Evolutionary conservation across 1,140 invertebrate species (phyloP).

Genomic region (Coenobita brevimanus): DNA sequence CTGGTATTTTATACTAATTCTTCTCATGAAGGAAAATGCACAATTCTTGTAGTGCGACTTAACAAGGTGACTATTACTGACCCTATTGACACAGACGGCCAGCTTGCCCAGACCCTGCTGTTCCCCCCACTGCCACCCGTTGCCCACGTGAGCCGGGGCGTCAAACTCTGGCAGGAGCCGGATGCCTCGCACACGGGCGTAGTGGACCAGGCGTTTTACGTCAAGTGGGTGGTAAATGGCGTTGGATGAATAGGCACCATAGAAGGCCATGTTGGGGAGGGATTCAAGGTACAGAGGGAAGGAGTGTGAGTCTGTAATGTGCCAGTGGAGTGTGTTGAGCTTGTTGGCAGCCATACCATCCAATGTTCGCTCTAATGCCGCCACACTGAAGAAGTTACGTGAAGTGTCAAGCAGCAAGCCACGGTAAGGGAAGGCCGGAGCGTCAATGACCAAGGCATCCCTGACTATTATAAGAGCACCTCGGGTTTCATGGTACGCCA

Average conservation of each 20-base stretch:
- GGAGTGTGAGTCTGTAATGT: constrained; percentile 89
- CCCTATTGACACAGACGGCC: constrained; percentile 76
- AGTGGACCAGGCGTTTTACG: constrained; percentile 81
- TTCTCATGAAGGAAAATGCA: too few species aligned
- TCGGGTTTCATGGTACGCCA: constrained; percentile 26
- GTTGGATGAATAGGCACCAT: constrained; percentile 82
- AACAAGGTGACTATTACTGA: constrained; percentile 20
- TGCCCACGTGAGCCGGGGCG: constrained; percentile 89
- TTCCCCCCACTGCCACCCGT: constrained; percentile 86
- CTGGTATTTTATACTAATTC: too few species aligned
- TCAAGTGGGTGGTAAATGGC: constrained; percentile 80
- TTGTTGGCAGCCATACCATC: constrained; percentile 88
- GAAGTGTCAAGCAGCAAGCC: constrained; percentile 68
- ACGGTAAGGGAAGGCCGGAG: constrained; percentile 61
- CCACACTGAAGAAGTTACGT: constrained; percentile 78
- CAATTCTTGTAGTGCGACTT: too few species aligned
- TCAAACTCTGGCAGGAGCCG: constrained; percentile 89
- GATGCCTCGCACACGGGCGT: constrained; percentile 83
- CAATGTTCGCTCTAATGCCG: constrained; percentile 82
- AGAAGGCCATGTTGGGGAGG: constrained; percentile 80
- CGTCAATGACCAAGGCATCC: constrained; percentile 35
- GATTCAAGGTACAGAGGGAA: constrained; percentile 84
- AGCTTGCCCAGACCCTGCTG: constrained; percentile 77
- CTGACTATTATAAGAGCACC: constrained; percentile 31
- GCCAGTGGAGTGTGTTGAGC: constrained; percentile 91